Evolutionary conservation across 2,113 vertebrate species (phyloP), one percentile per base, ranked within the genome.

Genomic region (Salvelinus fontinalis): DNA sequence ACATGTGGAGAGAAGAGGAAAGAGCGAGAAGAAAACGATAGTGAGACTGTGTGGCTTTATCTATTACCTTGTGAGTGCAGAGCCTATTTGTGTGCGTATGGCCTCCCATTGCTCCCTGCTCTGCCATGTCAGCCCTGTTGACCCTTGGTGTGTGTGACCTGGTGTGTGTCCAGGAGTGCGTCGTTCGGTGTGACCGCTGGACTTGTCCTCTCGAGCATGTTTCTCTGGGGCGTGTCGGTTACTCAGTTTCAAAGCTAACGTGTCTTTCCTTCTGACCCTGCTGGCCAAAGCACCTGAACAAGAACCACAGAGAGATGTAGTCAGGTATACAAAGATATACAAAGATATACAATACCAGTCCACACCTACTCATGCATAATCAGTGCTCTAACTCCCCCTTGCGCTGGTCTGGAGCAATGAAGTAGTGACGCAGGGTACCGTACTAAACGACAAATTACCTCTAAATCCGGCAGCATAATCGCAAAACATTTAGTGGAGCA

Each of bases 41-140:
- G 16, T 24, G 60, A n/a, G 22, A 62, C 49, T 51, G 49, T 64
- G 67, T 79, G 39, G 31, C 65, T 22, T 14, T 18, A 75, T 39
- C 20, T 0, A 14, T 8, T 89, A 98, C 97, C 97, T 93, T 79
- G 96, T 98, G 77, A 99, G 90, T 0, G 97, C 96, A 0, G 95
- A 95, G 78, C 97, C 97, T 48, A 99, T 99, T 88, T 99, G 97
- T 0, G 96, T 94, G 73, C 97, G 95, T 65, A 99, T 97, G 90
- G 97, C 95, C 1, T 98, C 96, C 96, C 98, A 98, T 83, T 99
- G 97, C 83, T 99, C 97, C 82, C 94, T 94, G 93, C 95, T 99
- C 92, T 98, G 97, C 87, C 94, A 95, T 80, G 97, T 97, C 85
- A 98, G 95, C 31, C 92, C 83, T 0, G 88, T 89, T 89, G 95